These are phyloP conservation scores for Cylloceria caligata DNA, from an alignment of 2,888 invertebrate genomes.

Conservation along the genomic window DNA sequence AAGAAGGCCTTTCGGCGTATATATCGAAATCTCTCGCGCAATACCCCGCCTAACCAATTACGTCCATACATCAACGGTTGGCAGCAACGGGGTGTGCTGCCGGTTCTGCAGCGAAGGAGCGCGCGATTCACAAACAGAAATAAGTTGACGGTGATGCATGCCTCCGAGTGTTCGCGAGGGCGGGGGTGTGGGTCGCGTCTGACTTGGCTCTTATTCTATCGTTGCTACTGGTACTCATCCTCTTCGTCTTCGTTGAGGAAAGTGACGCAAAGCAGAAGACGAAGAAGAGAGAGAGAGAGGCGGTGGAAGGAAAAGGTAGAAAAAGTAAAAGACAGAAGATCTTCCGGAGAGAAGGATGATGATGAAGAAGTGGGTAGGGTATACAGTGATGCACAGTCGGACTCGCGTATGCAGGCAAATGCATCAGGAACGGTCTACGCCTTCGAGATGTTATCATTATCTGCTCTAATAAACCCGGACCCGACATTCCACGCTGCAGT, in stretches of 20 bases:
- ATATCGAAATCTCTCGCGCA: slow-evolving; percentile 59
- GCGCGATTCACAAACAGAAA: slow-evolving; percentile 74
- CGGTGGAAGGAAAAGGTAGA: slow-evolving; percentile 35
- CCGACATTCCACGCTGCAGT: slow-evolving; percentile 78
- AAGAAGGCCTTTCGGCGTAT: slow-evolving; percentile 50
- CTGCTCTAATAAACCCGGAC: slow-evolving; percentile 81
- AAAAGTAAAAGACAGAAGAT: slow-evolving; percentile 51
- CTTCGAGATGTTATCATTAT: slow-evolving; percentile 82
- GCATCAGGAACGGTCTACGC: slow-evolving; percentile 74
- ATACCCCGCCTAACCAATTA: slow-evolving; percentile 81
- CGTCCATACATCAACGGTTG: slow-evolving; percentile 79
- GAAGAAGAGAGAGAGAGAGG: slow-evolving; percentile 44
- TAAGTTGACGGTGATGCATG: slow-evolving; percentile 83
- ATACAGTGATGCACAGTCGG: slow-evolving; percentile 33
- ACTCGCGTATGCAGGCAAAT: slow-evolving; percentile 53
- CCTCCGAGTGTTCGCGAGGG: slow-evolving; percentile 68
- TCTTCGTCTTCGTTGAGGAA: slow-evolving; percentile 42
- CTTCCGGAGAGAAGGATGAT: slow-evolving; percentile 62
- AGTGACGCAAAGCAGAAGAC: slow-evolving; percentile 27
- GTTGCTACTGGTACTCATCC: slow-evolving; percentile 39
- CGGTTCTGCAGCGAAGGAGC: slow-evolving; percentile 40
- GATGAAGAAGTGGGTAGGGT: slow-evolving; percentile 60
- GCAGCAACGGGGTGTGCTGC: slow-evolving; percentile 68
- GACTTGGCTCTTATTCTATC: slow-evolving; percentile 28
- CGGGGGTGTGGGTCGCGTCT: slow-evolving; percentile 69